Percentiles rank a stretch among this genome's conserved stretches.
Evolutionary conservation across 2,888 invertebrate species (phyloP).

Genomic region (Cataglyphis livida): DNA sequence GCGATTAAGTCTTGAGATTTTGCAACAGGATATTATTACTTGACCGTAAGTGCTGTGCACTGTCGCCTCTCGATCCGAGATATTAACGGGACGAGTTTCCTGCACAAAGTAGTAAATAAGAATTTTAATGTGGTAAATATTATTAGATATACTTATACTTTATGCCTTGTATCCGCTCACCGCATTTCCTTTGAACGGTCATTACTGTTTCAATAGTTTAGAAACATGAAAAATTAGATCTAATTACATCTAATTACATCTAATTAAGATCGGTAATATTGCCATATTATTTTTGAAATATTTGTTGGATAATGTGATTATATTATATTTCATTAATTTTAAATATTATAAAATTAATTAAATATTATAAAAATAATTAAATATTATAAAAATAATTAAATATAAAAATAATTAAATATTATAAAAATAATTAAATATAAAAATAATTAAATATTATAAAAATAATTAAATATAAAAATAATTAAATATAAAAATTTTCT

Average conservation of each 20-base stretch:
- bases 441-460: no score
- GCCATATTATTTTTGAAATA: not conserved
- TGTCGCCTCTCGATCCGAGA: not conserved
- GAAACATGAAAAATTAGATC: not conserved
- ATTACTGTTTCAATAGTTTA: not conserved
- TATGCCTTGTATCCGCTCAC: not conserved
- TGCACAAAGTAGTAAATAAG: slow-evolving; percentile 6
- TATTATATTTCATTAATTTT: no score
- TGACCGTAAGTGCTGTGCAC: not conserved
- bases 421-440: no score
- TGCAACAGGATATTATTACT: slow-evolving; percentile 1
- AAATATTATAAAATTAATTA: not conserved
- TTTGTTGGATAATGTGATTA: not conserved
- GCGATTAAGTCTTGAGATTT: slow-evolving; percentile 40
- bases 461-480: not conserved
- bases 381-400: no score
- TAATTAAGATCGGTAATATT: not conserved
- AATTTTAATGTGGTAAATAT: not conserved
- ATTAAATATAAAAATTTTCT: no score
- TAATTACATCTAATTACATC: not conserved
- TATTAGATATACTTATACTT: not conserved
- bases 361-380: no score
- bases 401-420: no score
- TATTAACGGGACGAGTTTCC: slow-evolving; percentile 19
- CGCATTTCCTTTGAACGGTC: not conserved